Evolutionary conservation across 2,888 invertebrate genomes (phyloP).

Genomic region (Cephus spinipes): DNA sequence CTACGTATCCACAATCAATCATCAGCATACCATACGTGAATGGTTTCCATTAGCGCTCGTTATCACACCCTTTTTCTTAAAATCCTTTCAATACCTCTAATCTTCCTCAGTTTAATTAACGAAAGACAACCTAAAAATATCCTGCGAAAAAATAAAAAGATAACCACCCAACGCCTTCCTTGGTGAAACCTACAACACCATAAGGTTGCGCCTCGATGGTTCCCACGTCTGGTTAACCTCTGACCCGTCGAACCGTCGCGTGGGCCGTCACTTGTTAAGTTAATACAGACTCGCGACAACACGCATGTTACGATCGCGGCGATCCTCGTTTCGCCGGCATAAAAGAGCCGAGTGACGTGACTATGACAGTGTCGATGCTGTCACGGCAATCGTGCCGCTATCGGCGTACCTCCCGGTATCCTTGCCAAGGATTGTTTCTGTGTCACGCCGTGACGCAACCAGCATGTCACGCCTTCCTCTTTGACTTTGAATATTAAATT

Average conservation of each 20-base stretch:
- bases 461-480: conserved; percentile 52
- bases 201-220: conserved; percentile 34
- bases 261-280: conserved; percentile 53
- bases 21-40: too few species aligned
- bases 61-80: too few species aligned
- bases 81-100: too few species aligned
- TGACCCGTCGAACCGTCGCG: conserved; percentile 57
- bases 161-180: too few species aligned
- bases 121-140: too few species aligned
- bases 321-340: conserved; percentile 1
- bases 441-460: conserved; percentile 51
- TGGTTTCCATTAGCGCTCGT: too few species aligned
- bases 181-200: too few species aligned
- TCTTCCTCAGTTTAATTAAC: too few species aligned
- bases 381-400: conserved; percentile 33
- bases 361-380: conserved; percentile 3
- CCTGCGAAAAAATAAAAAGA: too few species aligned
- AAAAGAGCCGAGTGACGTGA: conserved; percentile 6
- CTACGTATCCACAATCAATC: too few species aligned
- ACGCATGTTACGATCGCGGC: conserved; percentile 21
- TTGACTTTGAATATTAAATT: conserved; percentile 52
- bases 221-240: conserved; percentile 62
- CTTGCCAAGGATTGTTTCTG: conserved; percentile 50
- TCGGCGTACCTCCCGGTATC: conserved; percentile 24
- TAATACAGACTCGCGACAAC: conserved; percentile 52